phyloP scores from a whole-genome alignment of 2,797 vertebrate species.

The Danionella dracula region DNA sequence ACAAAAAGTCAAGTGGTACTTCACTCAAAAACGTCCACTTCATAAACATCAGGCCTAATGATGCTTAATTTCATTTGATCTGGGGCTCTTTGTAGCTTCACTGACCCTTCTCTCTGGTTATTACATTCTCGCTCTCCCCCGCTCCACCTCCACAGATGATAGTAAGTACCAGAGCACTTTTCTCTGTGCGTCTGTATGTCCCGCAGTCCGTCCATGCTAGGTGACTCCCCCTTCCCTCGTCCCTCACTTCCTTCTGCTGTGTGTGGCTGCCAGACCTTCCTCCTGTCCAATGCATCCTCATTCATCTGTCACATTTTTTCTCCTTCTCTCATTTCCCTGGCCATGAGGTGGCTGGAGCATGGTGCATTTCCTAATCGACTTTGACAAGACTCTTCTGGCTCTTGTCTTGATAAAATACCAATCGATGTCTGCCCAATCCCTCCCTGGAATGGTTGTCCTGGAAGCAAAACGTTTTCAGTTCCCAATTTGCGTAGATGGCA shows the following conservation, averaged over 20 bases:
- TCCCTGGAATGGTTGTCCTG: slow-evolving; percentile 21
- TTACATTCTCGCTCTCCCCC: slow-evolving; percentile 80
- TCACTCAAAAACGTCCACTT: background rate
- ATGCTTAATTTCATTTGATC: slow-evolving; percentile 63
- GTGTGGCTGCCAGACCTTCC: slow-evolving; percentile 74
- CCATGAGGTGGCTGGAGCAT: slow-evolving; percentile 68
- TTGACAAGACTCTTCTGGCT: slow-evolving; percentile 52
- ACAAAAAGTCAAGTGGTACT: background rate
- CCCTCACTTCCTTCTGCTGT: slow-evolving; percentile 69
- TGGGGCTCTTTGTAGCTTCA: slow-evolving; percentile 78
- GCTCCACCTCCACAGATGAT: slow-evolving; percentile 92
- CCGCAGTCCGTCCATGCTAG: slow-evolving; percentile 69
- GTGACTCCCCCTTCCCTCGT: slow-evolving; percentile 69
- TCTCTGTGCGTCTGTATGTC: slow-evolving; percentile 87
- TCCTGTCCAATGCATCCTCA: slow-evolving; percentile 33
- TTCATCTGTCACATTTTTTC: slow-evolving; percentile 20
- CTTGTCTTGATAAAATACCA: slow-evolving; percentile 46
- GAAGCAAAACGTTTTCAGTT: slow-evolving; percentile 7
- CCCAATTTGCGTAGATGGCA: slow-evolving; percentile 58
- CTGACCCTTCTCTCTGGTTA: slow-evolving; percentile 88
- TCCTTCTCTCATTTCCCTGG: slow-evolving; percentile 39
- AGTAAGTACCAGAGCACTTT: slow-evolving; percentile 97
- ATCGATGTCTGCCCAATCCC: slow-evolving; percentile 44
- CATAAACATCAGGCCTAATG: slow-evolving; percentile 20
- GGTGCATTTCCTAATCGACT: slow-evolving; percentile 76